Percentiles rank a stretch among this genome's conserved stretches.
phyloP scores from a whole-genome alignment of 2,797 vertebrate genomes.

The Pelodytes ibericus region DNA sequence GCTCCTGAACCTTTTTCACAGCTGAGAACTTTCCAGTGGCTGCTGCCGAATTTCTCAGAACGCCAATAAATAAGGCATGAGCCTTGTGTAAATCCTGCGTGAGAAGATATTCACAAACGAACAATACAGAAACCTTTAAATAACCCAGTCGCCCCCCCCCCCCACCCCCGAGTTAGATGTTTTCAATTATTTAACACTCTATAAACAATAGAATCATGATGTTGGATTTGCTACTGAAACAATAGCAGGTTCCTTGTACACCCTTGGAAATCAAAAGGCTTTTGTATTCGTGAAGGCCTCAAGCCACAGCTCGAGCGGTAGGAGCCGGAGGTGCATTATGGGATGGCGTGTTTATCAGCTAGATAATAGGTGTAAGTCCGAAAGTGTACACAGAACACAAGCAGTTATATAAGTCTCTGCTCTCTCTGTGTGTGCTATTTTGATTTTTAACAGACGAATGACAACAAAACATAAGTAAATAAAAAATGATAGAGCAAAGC shows the following conservation, averaged over 20 bases:
- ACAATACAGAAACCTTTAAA: slow-evolving; percentile 31
- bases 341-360: neutral
- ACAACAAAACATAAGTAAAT: no score
- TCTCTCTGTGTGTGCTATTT: no score
- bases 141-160: slow-evolving; percentile 3
- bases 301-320: neutral
- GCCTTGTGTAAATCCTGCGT: neutral
- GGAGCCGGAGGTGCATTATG: neutral
- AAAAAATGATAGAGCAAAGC: no score
- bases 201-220: slow-evolving; percentile 7
- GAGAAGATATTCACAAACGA: slow-evolving; percentile 11
- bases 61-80: rapidly evolving
- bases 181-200: slow-evolving; percentile 26
- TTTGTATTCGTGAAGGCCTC: neutral
- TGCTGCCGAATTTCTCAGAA: slow-evolving; percentile 45
- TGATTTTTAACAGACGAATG: no score
- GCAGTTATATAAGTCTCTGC: no score
- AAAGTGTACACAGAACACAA: neutral
- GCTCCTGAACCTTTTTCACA: no score
- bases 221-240: slow-evolving; percentile 22
- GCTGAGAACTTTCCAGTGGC: slow-evolving; percentile 44
- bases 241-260: slow-evolving; percentile 6
- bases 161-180: slow-evolving; percentile 5
- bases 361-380: neutral
- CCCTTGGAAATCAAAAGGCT: slow-evolving; percentile 6